These are phyloP conservation scores for Rutilus rutilus DNA, from an alignment of 2,113 vertebrate genomes.

Conservation along the genomic window DNA sequence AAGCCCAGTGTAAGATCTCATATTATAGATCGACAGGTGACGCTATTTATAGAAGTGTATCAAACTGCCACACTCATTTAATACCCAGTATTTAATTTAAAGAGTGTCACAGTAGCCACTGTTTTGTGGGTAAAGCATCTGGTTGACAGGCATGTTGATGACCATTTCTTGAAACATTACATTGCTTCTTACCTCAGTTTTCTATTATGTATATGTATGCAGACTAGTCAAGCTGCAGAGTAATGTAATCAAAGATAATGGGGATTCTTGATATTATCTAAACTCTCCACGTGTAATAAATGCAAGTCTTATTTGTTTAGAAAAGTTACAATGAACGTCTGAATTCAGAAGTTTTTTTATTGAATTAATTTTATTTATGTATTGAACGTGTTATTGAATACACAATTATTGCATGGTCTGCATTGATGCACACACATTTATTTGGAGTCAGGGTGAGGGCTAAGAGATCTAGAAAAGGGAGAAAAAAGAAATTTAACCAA, in stretches of 20 bases:
- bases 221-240: background rate
- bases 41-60: background rate
- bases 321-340: background rate
- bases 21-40: background rate
- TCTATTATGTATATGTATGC: background rate
- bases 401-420: conserved; percentile 34
- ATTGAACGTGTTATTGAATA: conserved; percentile 21
- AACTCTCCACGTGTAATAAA: background rate
- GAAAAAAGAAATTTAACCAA: background rate
- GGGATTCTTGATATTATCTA: background rate
- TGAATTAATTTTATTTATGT: background rate
- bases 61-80: background rate
- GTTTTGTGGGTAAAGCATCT: no score
- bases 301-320: background rate
- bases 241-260: background rate
- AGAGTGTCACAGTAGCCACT: background rate
- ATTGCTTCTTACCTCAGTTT: background rate
- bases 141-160: background rate
- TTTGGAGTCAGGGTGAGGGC: background rate
- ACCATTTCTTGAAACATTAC: background rate
- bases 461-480: background rate
- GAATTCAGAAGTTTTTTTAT: background rate
- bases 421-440: background rate
- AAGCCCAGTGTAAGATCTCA: background rate
- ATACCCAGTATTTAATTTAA: background rate